These are phyloP conservation scores for Lymantria dispar DNA, from an alignment of 2,888 invertebrate genomes.

Conservation along the genomic window DNA sequence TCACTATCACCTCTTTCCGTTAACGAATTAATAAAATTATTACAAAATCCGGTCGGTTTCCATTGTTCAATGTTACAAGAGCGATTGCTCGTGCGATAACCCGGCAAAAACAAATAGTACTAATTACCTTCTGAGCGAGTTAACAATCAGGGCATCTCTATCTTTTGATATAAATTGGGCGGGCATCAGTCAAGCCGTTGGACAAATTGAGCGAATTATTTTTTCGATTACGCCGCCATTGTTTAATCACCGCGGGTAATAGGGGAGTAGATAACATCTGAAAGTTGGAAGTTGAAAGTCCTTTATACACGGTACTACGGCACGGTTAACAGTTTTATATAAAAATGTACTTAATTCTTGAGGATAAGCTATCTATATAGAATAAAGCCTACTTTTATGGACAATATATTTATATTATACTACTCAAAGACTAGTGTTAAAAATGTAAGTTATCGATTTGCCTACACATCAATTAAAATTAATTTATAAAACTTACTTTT, in stretches of 20 bases:
- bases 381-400: too few species aligned
- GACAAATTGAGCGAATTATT: slow-evolving; percentile 77
- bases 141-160: slow-evolving; percentile 68
- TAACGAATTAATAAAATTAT: slow-evolving; percentile 69
- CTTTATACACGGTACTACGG: slow-evolving; percentile 29
- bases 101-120: slow-evolving; percentile 74
- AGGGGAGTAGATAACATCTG: slow-evolving; percentile 60
- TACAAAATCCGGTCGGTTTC: slow-evolving; percentile 61
- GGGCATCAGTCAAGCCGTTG: slow-evolving; percentile 53
- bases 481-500: too few species aligned
- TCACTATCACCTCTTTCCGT: slow-evolving; percentile 51
- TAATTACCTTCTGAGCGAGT: slow-evolving; percentile 72
- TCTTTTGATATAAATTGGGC: slow-evolving; percentile 69
- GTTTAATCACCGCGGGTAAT: slow-evolving; percentile 75
- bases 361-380: too few species aligned
- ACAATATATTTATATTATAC: too few species aligned
- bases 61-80: slow-evolving; percentile 56
- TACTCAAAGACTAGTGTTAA: too few species aligned
- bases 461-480: too few species aligned
- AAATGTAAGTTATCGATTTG: too few species aligned
- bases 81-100: slow-evolving; percentile 54
- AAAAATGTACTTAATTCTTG: background rate
- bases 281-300: slow-evolving; percentile 22
- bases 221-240: slow-evolving; percentile 76
- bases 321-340: slow-evolving; percentile 5